These are phyloP conservation scores for Apteryx mantelli DNA, from an alignment of 2,113 vertebrate genomes.

Conservation along the genomic window DNA sequence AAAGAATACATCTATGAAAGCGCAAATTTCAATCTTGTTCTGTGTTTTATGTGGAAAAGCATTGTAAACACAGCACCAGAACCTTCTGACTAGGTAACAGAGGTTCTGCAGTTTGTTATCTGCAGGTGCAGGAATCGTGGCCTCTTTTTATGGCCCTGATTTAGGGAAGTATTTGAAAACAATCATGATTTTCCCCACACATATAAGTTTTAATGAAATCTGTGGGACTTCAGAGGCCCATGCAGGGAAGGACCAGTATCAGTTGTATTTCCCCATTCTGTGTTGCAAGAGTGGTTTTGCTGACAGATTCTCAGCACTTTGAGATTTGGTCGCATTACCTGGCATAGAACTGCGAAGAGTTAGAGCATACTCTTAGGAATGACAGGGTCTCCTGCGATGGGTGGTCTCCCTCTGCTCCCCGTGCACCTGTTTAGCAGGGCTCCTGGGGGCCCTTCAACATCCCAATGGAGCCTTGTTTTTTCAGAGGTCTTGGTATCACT, in stretches of 20 bases:
- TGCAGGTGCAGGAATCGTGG: neutral
- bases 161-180: neutral
- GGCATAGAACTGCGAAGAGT: neutral
- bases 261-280: neutral
- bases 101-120: neutral
- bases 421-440: no score
- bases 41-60: neutral
- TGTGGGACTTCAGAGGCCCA: neutral
- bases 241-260: neutral
- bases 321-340: neutral
- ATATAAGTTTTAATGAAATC: neutral
- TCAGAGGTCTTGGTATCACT: no score
- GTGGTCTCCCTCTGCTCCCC: no score
- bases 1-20: neutral
- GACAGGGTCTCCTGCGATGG: no score
- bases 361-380: no score
- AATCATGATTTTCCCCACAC: neutral
- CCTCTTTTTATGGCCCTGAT: neutral
- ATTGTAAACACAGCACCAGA: neutral
- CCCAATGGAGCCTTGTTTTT: no score
- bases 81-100: neutral
- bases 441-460: no score
- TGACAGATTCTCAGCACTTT: neutral
- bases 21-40: neutral
- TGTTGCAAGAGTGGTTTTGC: neutral